phyloP scores from a whole-genome alignment of 2,797 vertebrate genomes.

The Enteromius fasciolatus region DNA sequence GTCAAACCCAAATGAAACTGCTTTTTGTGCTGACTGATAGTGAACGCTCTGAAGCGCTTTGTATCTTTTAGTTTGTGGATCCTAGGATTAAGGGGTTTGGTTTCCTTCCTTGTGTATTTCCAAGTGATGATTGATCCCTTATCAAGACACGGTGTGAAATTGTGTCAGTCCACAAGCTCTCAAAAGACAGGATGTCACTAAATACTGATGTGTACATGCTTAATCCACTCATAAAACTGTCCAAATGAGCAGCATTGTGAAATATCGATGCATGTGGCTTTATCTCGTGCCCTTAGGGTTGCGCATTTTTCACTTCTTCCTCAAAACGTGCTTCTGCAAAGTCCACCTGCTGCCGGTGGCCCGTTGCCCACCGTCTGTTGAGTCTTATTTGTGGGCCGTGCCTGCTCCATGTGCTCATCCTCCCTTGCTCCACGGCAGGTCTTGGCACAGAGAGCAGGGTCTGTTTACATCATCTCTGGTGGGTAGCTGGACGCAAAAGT shows the following conservation, averaged over 20 bases:
- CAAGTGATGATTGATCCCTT: slow-evolving; percentile 18
- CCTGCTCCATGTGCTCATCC: slow-evolving; percentile 58
- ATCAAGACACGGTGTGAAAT: slow-evolving; percentile 15
- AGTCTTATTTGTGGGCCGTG: slow-evolving; percentile 75
- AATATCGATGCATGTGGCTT: slow-evolving; percentile 43
- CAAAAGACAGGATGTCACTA: slow-evolving; percentile 27
- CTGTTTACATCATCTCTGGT: slow-evolving; percentile 40
- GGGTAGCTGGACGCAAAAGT: background rate
- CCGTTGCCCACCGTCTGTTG: slow-evolving; percentile 80
- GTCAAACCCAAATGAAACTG: slow-evolving; percentile 21
- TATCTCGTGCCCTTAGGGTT: slow-evolving; percentile 51
- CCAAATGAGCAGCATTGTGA: background rate
- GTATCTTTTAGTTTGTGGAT: slow-evolving; percentile 33
- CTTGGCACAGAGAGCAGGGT: slow-evolving; percentile 30
- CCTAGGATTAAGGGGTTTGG: slow-evolving; percentile 11
- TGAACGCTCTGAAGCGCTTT: slow-evolving; percentile 16
- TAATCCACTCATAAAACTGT: slow-evolving; percentile 41
- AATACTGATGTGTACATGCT: slow-evolving; percentile 15
- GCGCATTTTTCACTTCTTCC: slow-evolving; percentile 61
- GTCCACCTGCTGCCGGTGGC: slow-evolving; percentile 78
- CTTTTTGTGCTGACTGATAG: slow-evolving; percentile 27
- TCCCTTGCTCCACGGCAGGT: slow-evolving; percentile 36
- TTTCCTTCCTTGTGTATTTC: background rate
- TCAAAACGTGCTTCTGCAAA: slow-evolving; percentile 67
- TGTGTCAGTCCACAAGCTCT: slow-evolving; percentile 22